phyloP scores from a whole-genome alignment of 2,797 vertebrate genomes.

The Hypotaenidia okinawae region DNA sequence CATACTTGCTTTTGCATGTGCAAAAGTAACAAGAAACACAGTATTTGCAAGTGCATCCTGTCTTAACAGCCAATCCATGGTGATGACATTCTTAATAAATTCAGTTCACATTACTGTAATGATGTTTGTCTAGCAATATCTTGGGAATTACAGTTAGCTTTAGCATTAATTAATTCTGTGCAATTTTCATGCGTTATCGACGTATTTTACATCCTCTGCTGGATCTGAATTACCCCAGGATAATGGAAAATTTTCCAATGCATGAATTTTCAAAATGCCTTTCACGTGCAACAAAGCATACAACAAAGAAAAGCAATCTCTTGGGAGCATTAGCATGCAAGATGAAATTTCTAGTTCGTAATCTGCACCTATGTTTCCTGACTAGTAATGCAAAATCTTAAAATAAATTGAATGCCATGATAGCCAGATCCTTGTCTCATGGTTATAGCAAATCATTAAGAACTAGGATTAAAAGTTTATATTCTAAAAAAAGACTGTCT shows the following conservation, averaged over 20 bases:
- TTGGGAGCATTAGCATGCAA: neutral
- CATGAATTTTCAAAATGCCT: neutral
- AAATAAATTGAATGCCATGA: neutral
- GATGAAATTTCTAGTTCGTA: neutral
- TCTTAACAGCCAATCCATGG: neutral
- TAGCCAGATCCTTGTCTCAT: neutral
- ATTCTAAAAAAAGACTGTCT: neutral
- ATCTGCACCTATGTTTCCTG: neutral
- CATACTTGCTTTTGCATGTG: neutral
- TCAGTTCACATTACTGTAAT: neutral
- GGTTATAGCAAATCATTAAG: neutral
- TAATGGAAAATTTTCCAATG: neutral
- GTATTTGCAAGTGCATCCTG: neutral
- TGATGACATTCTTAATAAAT: neutral
- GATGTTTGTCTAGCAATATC: neutral
- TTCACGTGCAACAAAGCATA: neutral
- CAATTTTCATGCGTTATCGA: neutral
- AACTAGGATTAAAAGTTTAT: neutral
- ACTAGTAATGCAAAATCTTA: neutral
- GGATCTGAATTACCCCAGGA: neutral
- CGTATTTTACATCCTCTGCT: neutral
- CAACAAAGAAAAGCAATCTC: conserved; percentile 3
- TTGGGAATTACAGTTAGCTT: conserved; percentile 9
- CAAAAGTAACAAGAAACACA: neutral
- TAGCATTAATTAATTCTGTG: neutral